Evolutionary conservation across 2,888 invertebrate genomes (phyloP).

Genomic region (Heliconius aoede): DNA sequence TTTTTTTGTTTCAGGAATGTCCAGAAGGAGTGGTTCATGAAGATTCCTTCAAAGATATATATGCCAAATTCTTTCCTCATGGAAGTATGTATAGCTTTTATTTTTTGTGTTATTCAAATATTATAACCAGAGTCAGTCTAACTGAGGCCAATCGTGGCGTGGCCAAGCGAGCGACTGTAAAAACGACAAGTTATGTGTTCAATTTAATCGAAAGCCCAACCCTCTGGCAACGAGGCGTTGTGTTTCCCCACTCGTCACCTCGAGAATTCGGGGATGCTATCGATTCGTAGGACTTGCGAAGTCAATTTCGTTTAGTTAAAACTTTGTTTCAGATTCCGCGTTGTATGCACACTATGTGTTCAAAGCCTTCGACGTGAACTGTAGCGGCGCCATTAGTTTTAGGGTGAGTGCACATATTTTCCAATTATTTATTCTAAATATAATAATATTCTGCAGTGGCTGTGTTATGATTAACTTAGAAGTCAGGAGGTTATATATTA

Average conservation of each 20-base stretch:
- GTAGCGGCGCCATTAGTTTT: slow-evolving; percentile 98
- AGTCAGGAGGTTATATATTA: too few relatives aligned
- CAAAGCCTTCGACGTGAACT: slow-evolving; percentile 98
- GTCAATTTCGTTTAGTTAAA: too few relatives aligned
- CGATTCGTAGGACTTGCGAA: too few relatives aligned
- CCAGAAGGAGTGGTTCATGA: slow-evolving; percentile 98
- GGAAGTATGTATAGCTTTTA: slow-evolving; percentile 91
- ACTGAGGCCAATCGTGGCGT: too few relatives aligned
- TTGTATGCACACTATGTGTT: slow-evolving; percentile 99
- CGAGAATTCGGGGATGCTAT: too few relatives aligned
- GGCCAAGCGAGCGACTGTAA: too few relatives aligned
- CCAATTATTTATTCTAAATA: background rate
- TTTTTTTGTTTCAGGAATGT: slow-evolving; percentile 90
- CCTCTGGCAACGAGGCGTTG: too few relatives aligned
- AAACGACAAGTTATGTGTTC: too few relatives aligned
- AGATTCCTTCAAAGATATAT: slow-evolving; percentile 98
- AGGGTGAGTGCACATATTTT: slow-evolving; percentile 89
- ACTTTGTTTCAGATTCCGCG: slow-evolving; percentile 90
- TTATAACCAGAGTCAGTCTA: too few relatives aligned
- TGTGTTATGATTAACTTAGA: too few relatives aligned
- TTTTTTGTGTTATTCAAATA: background rate
- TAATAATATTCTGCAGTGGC: background rate
- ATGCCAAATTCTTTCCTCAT: slow-evolving; percentile 98
- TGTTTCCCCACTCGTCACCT: too few relatives aligned
- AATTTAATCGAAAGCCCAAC: too few relatives aligned